These are phyloP conservation scores for Connochaetes taurinus DNA, from an alignment of 2,113 vertebrate genomes.

Conservation along the genomic window DNA sequence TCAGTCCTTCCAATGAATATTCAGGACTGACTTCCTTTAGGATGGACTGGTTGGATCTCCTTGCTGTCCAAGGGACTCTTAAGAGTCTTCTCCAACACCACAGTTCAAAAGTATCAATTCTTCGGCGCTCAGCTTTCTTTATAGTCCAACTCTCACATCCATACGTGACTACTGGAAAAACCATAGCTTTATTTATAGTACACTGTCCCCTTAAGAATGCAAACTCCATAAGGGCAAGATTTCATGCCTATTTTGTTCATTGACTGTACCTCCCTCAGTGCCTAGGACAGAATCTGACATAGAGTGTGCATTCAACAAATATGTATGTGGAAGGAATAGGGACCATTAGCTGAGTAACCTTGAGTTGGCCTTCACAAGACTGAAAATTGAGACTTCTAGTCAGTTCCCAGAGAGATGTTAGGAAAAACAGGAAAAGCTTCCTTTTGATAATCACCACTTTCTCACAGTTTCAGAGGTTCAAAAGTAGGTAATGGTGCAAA, in stretches of 20 bases:
- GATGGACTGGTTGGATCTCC: neutral
- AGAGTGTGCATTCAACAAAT: neutral
- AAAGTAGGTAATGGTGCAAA: neutral
- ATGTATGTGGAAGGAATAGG: neutral
- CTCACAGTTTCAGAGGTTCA: neutral
- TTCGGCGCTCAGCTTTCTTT: fast-evolving
- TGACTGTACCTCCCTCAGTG: neutral
- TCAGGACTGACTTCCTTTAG: neutral
- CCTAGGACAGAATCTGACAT: neutral
- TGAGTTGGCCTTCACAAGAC: neutral
- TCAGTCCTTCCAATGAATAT: neutral
- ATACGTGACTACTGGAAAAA: neutral
- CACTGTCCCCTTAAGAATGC: neutral
- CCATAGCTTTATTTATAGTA: neutral
- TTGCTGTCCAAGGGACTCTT: neutral
- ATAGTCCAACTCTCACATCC: neutral
- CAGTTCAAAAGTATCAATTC: neutral
- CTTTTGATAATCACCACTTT: neutral
- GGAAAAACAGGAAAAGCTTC: neutral
- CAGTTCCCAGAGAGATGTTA: neutral
- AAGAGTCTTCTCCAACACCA: neutral
- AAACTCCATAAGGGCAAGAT: neutral
- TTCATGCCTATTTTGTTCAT: neutral
- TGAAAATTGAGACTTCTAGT: neutral
- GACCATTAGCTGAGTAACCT: neutral